Evolutionary conservation across 2,888 invertebrate genomes (phyloP).

Genomic region (Gryllus longicercus): DNA sequence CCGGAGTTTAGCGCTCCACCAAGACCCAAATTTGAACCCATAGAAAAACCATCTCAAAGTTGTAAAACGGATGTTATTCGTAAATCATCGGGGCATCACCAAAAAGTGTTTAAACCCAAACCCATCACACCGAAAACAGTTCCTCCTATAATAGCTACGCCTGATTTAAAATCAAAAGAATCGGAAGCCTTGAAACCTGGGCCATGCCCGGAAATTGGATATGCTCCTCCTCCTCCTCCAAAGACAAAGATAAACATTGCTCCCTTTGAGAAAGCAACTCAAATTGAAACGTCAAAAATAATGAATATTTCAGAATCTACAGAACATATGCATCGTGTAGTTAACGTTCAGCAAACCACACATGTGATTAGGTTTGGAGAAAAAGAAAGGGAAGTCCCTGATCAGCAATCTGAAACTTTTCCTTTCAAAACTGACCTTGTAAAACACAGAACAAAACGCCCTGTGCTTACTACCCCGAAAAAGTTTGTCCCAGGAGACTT

Average conservation of each 20-base stretch:
- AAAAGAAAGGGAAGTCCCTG: slow-evolving; percentile 40
- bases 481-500: slow-evolving; percentile 65
- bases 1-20: slow-evolving; percentile 48
- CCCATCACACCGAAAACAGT: slow-evolving; percentile 50
- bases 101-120: slow-evolving; percentile 53
- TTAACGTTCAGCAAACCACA: slow-evolving; percentile 66
- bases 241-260: slow-evolving; percentile 54
- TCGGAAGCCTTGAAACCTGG: slow-evolving; percentile 53
- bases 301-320: slow-evolving; percentile 68
- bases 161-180: slow-evolving; percentile 39
- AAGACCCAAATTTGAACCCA: slow-evolving; percentile 59
- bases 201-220: slow-evolving; percentile 57
- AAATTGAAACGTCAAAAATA: slow-evolving; percentile 65
- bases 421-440: slow-evolving; percentile 51
- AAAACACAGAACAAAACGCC: slow-evolving; percentile 44
- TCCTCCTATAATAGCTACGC: slow-evolving; percentile 44
- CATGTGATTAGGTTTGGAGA: slow-evolving; percentile 65
- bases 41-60: slow-evolving; percentile 47
- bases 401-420: slow-evolving; percentile 47
- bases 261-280: slow-evolving; percentile 59
- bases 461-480: slow-evolving; percentile 54
- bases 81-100: slow-evolving; percentile 47
- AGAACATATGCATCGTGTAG: slow-evolving; percentile 57
- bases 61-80: slow-evolving; percentile 41
- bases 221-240: slow-evolving; percentile 49